Base-by-base conservation (phyloP, 2,113 vertebrate species). In the Scophthalmus maximus region DNA sequence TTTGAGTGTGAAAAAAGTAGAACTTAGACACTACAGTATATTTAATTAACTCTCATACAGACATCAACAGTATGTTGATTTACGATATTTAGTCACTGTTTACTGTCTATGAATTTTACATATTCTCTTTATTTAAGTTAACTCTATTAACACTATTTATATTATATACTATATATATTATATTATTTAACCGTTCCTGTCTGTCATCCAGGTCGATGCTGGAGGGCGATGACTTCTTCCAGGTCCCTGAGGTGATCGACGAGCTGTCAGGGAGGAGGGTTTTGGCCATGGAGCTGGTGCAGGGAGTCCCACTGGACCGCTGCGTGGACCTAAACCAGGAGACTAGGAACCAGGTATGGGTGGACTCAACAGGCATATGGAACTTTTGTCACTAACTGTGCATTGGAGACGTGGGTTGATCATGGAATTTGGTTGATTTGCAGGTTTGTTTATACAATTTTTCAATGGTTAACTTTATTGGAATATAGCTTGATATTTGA, bases 301-400 rank as follows among this genome's bases (percentile, higher is more conserved):
- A 91, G 1, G 96, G 96, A 3, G 89, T 96, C 57, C 95, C 96
- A 0, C 87, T 97, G 67, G 96, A 97, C 81, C 79, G 90, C 64
- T 97, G 96, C 20, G 89, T 93, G 27, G 87, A 90, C 36, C 85
- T 97, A 68, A 92, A 93, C 82, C 96, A 97, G 87, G 94, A 95
- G 22, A 91, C 90, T 7, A 94, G 96, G 44, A 96, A 97, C 65
- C 71, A 95, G 93, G 96, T 95, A 65, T 8, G 27, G 2, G 9
- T 52, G 32, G 7, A 5, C 17, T 32, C 30, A 38, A 22, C 1
- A 47, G 47, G 6, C 42, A 30, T 34, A 32, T 12, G 22, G n/a
- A 34, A 47, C 30, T 68, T 8, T 3, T 44, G 29, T 42, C 3
- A 18, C 8, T 51, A 32, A 38, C 32, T 23, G 26, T 18, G n/a